These are phyloP conservation scores for Drosophila ohnishii DNA, from an alignment of 1,140 invertebrate species.

Conservation along the genomic window DNA sequence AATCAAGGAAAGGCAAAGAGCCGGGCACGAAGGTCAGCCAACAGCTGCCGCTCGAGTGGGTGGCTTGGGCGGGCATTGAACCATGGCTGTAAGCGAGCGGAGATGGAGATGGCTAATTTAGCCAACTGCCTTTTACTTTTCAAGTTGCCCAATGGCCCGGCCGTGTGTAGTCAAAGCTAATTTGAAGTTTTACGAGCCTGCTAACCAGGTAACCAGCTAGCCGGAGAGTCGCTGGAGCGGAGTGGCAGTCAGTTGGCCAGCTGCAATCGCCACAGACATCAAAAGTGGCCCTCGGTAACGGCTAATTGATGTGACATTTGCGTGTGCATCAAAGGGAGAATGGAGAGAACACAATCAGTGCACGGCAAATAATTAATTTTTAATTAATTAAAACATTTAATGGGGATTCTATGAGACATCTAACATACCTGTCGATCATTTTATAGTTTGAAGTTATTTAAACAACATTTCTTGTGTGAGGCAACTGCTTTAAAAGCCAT, in stretches of 20 bases:
- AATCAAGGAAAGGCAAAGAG: constrained; percentile 50
- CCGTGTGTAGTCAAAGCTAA: constrained; percentile 51
- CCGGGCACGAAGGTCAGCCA: constrained; percentile 51
- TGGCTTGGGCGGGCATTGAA: constrained; percentile 55
- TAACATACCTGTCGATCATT: neutral
- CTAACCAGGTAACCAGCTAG: constrained; percentile 18
- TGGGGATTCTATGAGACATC: neutral
- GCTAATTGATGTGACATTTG: constrained; percentile 67
- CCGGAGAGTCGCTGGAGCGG: neutral
- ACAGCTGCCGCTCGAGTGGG: constrained; percentile 50
- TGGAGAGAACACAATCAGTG: neutral
- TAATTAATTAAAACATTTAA: neutral
- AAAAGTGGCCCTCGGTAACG: constrained; percentile 18
- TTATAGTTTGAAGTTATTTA: too few relatives aligned
- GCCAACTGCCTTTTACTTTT: constrained; percentile 67
- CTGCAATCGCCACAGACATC: constrained; percentile 33
- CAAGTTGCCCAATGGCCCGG: constrained; percentile 47
- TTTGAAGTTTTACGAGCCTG: constrained; percentile 46
- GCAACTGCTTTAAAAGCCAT: neutral
- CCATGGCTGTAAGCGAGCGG: constrained; percentile 19
- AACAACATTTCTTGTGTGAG: neutral
- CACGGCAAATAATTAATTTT: neutral
- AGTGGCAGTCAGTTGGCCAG: constrained; percentile 11
- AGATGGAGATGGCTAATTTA: constrained; percentile 49
- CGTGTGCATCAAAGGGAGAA: constrained; percentile 46